Base-by-base conservation (phyloP, 2,797 vertebrate species). In the Leuciscus waleckii region DNA sequence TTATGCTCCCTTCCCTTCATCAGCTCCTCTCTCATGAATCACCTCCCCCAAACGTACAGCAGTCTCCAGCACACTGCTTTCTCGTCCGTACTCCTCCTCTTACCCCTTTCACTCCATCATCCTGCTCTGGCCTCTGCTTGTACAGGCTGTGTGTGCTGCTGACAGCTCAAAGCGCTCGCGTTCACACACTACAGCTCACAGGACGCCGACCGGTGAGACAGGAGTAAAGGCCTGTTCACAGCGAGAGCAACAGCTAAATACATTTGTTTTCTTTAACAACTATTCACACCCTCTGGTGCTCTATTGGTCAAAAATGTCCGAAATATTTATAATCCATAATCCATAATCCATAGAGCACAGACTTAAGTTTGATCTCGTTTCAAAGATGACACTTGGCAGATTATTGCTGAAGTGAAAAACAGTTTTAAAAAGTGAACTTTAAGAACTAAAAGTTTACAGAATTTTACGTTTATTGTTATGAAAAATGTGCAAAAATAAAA, bases 11-110 rank as follows among this genome's bases (percentile, higher is more conserved):
- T 80, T 35, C 82, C 87, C 86, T 89, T 83, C 79, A 81, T n/a
- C 84, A 43, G 77, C 89, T 90, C 91, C 77, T 90, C 91, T 86
- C 87, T 75, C 83, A 74, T 82, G 79, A 46, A 85, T 87, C 91
- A 90, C 79, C 67, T 85, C 91, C 86, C 79, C 82, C 87, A 86
- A 49, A 54, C 6, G 46, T 26, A 4, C n/a, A 6, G 19, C 37
- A 41, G 19, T 23, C 69, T 74, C 21, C 49, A 51, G 37, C 65
- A 39, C 71, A 75, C 54, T 6, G 41, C n/a, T 79, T 23, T 65
- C 63, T 17, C 3, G 1, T 7, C 63, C 16, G 7, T 32, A 7
- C 16, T 78, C 63, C 21, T 69, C 9, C 73, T 49, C 46, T 63
- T 54, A 26, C 11, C 75, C 14, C 9, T 26, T 54, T 54, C 54